Base-by-base conservation (phyloP, 1,140 invertebrate genomes). In the Latrodectus geometricus region DNA sequence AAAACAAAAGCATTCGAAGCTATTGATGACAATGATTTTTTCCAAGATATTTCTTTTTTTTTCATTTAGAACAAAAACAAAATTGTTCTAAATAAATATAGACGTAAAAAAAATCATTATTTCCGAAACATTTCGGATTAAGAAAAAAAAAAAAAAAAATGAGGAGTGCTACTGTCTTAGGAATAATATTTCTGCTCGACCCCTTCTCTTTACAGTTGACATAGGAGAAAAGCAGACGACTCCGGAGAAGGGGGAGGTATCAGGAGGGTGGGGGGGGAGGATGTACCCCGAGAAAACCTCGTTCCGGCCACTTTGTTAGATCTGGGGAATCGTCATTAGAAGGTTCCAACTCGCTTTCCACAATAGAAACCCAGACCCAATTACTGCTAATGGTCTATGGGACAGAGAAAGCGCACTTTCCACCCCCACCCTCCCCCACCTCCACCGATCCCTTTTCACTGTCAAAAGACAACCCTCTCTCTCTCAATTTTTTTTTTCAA, bases 231-330 rank as follows among this genome's bases (percentile, higher is more conserved):
- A n/a, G 9, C 17, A 21, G 17, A 35, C 35, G 5, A 35, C 35
- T 35, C 35, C 5, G 35, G 35, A 35, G 35, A 56, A 56, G 65
- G 21, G 15, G 9, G 61, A 23, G 66, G n/a, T 3, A 49, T 14
- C 14, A 5, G 48, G 54, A n/a, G 9, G 50, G 11, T 12, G 23
- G 9, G 56, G 65, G 15, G 17, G 65, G 0, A 20, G 65, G 35
- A n/a, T 15, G n/a, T 23, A 3, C 65, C 48, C 48, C 14, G 77
- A 68, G 77, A 80, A 80, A 80, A 80, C 66, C 35, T 68, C 80
- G 70, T 82, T 82, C 80, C 80, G 80, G 80, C 70, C 80, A 74
- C 80, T 82, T 82, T 82, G 70, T 82, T 73, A 56, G 80, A 82
- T 48, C 80, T 82, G 80, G 69, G 69, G 80, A 52, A 73, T 82